Conservation (phyloP, 2,888 invertebrate genomes). For the Crioceris asparagi region DNA sequence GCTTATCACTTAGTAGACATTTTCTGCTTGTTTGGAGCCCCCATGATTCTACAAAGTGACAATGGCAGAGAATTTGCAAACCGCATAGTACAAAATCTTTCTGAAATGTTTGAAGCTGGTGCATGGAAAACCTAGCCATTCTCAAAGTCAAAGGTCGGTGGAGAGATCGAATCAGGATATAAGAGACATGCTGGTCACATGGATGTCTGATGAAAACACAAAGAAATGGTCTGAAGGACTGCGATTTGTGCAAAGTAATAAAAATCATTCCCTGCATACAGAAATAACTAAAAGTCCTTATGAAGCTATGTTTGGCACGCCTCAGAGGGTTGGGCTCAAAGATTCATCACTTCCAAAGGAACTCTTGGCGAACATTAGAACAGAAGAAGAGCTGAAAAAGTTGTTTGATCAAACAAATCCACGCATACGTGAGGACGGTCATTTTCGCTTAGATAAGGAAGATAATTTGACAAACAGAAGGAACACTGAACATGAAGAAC, state of each 20-base stretch:
- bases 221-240: no score
- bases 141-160: no score
- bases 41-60: no score
- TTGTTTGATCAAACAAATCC: slow-evolving; percentile 6
- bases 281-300: slow-evolving; percentile 11
- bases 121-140: slow-evolving; percentile 8
- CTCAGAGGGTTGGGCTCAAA: slow-evolving; percentile 8
- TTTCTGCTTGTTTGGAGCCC: no score
- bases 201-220: no score
- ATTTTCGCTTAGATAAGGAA: no score
- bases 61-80: slow-evolving; percentile 17
- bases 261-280: slow-evolving; percentile 10
- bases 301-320: slow-evolving; percentile 7
- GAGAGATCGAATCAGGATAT: slow-evolving; percentile 1
- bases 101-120: slow-evolving; percentile 6
- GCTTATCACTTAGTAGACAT: slow-evolving; percentile 19
- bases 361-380: slow-evolving; percentile 5
- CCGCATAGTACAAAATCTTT: slow-evolving; percentile 5
- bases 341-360: slow-evolving; percentile 11
- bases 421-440: slow-evolving; percentile 5
- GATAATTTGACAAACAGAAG: not conserved
- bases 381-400: slow-evolving; percentile 10
- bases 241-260: no score
- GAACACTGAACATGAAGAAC: slow-evolving; percentile 4
- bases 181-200: slow-evolving; percentile 5